Conservation (phyloP, 2,888 invertebrate genomes). For the Apamea epomidion region DNA sequence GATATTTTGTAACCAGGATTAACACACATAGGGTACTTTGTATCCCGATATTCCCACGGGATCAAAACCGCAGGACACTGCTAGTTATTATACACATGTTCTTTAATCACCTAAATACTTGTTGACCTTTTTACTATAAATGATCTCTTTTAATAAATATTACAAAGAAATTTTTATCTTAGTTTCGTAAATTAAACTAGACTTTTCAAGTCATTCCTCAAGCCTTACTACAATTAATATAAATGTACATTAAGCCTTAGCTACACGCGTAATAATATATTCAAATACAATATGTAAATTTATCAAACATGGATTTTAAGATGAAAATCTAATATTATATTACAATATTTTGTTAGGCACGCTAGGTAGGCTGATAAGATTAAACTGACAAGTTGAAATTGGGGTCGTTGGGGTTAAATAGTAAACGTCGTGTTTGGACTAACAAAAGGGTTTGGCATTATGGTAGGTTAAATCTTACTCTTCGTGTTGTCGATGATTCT, state of each 20-base stretch:
- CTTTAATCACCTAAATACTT: neutral
- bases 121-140: neutral
- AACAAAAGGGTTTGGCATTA: slow-evolving; percentile 5
- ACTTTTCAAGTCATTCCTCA: neutral
- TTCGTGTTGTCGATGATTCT: neutral
- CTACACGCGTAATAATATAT: slow-evolving; percentile 39
- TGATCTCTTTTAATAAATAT: neutral
- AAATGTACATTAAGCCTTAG: slow-evolving; percentile 22
- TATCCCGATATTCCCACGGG: too few species aligned
- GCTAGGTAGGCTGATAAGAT: slow-evolving; percentile 29
- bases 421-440: slow-evolving; percentile 8
- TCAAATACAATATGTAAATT: slow-evolving; percentile 58
- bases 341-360: slow-evolving; percentile 38
- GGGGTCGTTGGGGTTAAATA: slow-evolving; percentile 24
- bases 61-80: too few species aligned
- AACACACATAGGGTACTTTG: too few species aligned
- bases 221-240: slow-evolving; percentile 24
- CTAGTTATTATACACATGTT: neutral
- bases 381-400: slow-evolving; percentile 42
- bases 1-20: too few species aligned
- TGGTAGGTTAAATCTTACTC: slow-evolving; percentile 4
- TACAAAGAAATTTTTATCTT: neutral
- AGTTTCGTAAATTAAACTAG: neutral
- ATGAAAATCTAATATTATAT: slow-evolving; percentile 46
- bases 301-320: slow-evolving; percentile 48